Conservation (phyloP, 2,797 vertebrate species). For the Thripadectes ignobilis region DNA sequence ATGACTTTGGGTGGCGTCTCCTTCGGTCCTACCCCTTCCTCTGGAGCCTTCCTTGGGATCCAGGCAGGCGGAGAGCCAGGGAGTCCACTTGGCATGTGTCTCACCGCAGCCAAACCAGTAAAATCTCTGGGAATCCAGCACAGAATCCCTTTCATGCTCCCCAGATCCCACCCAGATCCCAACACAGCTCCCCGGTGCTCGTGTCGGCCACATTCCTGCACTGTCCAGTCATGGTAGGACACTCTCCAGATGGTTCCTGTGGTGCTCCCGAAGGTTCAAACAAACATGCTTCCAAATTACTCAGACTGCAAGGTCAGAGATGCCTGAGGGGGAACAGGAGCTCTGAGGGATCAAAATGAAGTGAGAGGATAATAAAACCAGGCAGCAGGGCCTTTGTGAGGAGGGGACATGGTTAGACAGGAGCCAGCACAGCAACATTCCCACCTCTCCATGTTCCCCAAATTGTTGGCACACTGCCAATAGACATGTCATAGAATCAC, state of each 20-base stretch:
- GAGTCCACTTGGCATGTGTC: not conserved
- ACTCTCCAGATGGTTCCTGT: not conserved
- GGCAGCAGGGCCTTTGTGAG: not conserved
- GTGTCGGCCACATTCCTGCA: not conserved
- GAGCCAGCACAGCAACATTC: not conserved
- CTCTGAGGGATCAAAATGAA: not conserved
- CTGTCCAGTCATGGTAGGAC: not conserved
- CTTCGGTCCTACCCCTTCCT: not conserved
- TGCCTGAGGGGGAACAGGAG: not conserved
- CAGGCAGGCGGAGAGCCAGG: not conserved
- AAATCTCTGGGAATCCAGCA: not conserved
- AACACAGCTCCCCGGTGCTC: not conserved
- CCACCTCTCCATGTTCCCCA: not conserved
- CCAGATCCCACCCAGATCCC: not conserved
- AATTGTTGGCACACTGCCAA: not conserved
- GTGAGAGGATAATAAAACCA: not conserved
- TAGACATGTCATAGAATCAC: rapidly evolving
- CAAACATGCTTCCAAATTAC: not conserved
- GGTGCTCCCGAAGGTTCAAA: not conserved
- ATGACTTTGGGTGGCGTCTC: not conserved
- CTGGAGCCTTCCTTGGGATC: not conserved
- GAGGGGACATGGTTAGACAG: not conserved
- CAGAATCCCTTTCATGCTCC: not conserved
- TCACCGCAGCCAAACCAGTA: not conserved
- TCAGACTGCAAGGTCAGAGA: not conserved